Evolutionary conservation across 2,888 invertebrate species (phyloP).

Genomic region (Drosophila fulvimacula): DNA sequence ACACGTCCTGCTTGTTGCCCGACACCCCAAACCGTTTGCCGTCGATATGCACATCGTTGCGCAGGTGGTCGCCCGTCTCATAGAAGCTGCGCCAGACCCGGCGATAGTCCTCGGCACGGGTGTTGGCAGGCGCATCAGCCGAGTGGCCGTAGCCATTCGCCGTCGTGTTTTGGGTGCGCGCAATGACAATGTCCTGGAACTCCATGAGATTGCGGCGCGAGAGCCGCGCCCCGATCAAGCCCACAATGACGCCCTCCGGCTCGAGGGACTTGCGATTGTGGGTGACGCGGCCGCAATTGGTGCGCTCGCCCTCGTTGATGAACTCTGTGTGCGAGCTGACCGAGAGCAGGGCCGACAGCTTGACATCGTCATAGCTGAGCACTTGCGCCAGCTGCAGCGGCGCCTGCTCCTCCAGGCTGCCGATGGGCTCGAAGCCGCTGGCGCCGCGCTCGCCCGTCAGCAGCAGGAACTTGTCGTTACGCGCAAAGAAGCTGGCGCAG

Average conservation of each 20-base stretch:
- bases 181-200: slow-evolving; percentile 86
- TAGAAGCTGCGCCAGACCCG: slow-evolving; percentile 77
- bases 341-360: slow-evolving; percentile 86
- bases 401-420: slow-evolving; percentile 84
- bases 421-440: slow-evolving; percentile 86
- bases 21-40: slow-evolving; percentile 75
- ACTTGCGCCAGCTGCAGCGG: slow-evolving; percentile 85
- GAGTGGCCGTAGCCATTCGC: slow-evolving; percentile 85
- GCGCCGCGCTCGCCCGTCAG: slow-evolving; percentile 84
- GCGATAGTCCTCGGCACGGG: slow-evolving; percentile 67
- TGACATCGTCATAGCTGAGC: slow-evolving; percentile 87
- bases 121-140: slow-evolving; percentile 23
- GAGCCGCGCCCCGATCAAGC: slow-evolving; percentile 85
- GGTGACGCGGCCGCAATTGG: slow-evolving; percentile 85
- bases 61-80: slow-evolving; percentile 70
- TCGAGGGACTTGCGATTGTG: slow-evolving; percentile 83
- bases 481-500: slow-evolving; percentile 85
- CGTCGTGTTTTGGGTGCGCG: slow-evolving; percentile 85
- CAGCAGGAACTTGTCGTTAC: slow-evolving; percentile 85
- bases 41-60: slow-evolving; percentile 62
- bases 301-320: slow-evolving; percentile 86
- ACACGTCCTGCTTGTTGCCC: slow-evolving; percentile 73
- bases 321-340: slow-evolving; percentile 87
- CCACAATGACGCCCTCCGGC: slow-evolving; percentile 86
- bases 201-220: slow-evolving; percentile 86